Conservation (phyloP, 2,797 vertebrate genomes). For the Halcyon chelicuti region DNA sequence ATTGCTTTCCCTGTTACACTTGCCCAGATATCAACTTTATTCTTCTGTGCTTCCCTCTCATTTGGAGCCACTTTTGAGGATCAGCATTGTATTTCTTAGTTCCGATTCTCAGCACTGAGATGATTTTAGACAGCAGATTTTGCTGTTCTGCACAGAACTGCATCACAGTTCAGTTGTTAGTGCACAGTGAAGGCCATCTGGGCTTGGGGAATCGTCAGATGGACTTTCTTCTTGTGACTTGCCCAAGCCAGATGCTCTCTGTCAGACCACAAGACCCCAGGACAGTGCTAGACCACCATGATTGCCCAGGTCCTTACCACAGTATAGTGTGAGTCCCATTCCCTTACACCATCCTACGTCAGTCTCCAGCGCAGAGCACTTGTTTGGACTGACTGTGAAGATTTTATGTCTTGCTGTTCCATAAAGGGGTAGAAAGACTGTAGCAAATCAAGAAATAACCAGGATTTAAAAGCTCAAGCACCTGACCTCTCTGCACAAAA, state of each 20-base stretch:
- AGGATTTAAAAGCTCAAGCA: neutral
- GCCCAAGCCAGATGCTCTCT: neutral
- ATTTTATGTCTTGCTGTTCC: neutral
- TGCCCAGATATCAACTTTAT: neutral
- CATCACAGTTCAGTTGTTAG: fast-evolving
- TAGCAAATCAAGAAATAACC: neutral
- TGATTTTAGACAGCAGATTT: neutral
- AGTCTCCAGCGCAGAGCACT: neutral
- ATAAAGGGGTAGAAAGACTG: neutral
- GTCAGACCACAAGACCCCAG: neutral
- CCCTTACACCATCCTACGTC: neutral
- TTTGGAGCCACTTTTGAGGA: neutral
- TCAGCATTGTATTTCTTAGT: neutral
- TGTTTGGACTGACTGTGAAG: neutral
- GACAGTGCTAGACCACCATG: neutral
- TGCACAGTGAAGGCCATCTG: neutral
- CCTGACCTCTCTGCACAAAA: neutral
- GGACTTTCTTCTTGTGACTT: neutral
- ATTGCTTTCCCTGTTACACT: neutral
- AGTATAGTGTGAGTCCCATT: fast-evolving
- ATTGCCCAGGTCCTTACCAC: neutral
- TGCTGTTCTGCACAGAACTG: neutral
- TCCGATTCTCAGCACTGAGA: neutral
- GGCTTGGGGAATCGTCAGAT: neutral
- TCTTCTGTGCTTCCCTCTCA: neutral